phyloP scores from a whole-genome alignment of 2,797 vertebrate genomes.

The Sebastes kiyomatsui region DNA sequence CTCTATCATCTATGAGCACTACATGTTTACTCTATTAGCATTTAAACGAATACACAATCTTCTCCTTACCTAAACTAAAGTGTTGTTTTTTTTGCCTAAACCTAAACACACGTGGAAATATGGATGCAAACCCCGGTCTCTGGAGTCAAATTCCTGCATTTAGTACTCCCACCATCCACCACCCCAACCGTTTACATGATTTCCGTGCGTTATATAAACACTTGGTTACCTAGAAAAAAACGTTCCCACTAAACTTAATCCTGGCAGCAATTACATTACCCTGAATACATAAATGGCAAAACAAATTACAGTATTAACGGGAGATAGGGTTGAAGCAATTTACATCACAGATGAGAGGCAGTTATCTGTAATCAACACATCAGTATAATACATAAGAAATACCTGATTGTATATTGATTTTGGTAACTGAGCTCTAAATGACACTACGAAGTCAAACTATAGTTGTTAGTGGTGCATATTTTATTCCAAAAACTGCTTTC shows the following conservation, averaged over 20 bases:
- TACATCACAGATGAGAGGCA: not conserved
- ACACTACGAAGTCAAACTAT: not conserved
- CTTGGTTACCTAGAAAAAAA: not conserved
- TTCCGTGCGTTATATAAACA: not conserved
- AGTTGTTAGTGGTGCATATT: not conserved
- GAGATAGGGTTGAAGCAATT: not conserved
- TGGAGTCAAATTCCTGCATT: not conserved
- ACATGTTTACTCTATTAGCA: not conserved
- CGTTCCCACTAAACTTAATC: not conserved
- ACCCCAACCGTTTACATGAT: not conserved
- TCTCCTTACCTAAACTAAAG: not conserved
- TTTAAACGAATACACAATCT: not conserved
- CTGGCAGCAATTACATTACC: not conserved
- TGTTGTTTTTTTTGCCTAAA: not conserved
- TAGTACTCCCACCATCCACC: accelerated
- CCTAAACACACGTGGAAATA: not conserved
- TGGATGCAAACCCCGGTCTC: not conserved
- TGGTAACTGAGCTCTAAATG: conserved; percentile 6
- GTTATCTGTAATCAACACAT: not conserved
- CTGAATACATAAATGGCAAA: not conserved
- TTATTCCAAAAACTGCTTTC: conserved; percentile 8
- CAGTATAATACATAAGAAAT: not conserved
- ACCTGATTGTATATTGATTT: not conserved
- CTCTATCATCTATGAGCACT: no score
- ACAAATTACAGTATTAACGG: not conserved